Evolutionary conservation across 2,888 invertebrate species (phyloP).

Genomic region (Colostygia pectinataria): DNA sequence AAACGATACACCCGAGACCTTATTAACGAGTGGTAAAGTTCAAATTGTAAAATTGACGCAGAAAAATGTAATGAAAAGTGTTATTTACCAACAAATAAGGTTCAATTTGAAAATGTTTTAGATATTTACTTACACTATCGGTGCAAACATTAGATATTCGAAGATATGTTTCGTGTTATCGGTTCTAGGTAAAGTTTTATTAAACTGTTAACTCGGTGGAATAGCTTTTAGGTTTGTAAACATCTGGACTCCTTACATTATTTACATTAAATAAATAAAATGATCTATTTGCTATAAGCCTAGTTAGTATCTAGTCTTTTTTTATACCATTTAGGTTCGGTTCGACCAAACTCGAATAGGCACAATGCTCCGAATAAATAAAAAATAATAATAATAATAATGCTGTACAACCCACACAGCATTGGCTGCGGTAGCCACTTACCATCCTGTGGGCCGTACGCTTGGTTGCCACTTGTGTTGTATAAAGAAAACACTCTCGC

Average conservation of each 20-base stretch:
- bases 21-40: background rate
- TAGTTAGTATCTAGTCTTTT: background rate
- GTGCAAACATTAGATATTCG: slow-evolving; percentile 13
- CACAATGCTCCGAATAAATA: no score
- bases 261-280: no score
- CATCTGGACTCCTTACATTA: no score
- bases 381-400: no score
- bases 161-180: slow-evolving; percentile 13
- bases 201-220: background rate
- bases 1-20: background rate
- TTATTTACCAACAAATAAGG: slow-evolving; percentile 1
- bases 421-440: no score
- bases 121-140: slow-evolving; percentile 13
- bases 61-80: background rate
- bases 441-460: no score
- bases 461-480: no score
- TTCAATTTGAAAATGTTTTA: background rate
- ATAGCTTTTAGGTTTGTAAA: background rate
- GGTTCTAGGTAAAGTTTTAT: slow-evolving; percentile 15
- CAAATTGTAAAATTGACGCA: background rate
- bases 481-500: no score
- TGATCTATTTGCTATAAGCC: no score
- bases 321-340: no score
- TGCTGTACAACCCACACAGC: no score
- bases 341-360: no score